Conservation (phyloP, 1,140 invertebrate genomes). For the Trinorchestia longiramus region DNA sequence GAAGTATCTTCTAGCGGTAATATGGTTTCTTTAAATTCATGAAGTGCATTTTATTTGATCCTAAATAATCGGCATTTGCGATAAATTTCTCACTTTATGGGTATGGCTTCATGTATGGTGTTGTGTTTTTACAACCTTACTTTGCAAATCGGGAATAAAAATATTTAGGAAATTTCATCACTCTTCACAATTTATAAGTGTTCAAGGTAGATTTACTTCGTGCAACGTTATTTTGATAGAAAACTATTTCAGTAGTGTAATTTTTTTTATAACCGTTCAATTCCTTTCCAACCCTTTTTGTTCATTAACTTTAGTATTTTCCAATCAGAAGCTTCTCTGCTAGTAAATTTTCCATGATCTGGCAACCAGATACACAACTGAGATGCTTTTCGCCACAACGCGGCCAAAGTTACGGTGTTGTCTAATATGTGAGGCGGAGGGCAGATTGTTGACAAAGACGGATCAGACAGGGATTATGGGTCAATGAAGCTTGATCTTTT, state of each 20-base stretch:
- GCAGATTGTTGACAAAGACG: slow-evolving; percentile 1
- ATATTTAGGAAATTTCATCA: no score
- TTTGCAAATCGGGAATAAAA: no score
- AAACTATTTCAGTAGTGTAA: no score
- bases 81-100: no score
- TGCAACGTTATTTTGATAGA: no score
- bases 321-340: neutral
- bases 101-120: no score
- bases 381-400: neutral
- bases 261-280: neutral
- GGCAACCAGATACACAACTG: neutral
- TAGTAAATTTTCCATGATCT: neutral
- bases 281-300: neutral
- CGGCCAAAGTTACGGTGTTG: neutral
- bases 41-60: no score
- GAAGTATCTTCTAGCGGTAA: neutral
- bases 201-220: no score
- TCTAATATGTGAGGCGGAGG: neutral
- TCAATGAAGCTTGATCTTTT: slow-evolving; percentile 12
- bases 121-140: no score
- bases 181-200: no score
- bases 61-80: no score
- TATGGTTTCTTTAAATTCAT: no score
- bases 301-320: neutral
- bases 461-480: slow-evolving; percentile 23